Conservation (phyloP, 2,113 vertebrate species). For the Leptobrachium leishanense region DNA sequence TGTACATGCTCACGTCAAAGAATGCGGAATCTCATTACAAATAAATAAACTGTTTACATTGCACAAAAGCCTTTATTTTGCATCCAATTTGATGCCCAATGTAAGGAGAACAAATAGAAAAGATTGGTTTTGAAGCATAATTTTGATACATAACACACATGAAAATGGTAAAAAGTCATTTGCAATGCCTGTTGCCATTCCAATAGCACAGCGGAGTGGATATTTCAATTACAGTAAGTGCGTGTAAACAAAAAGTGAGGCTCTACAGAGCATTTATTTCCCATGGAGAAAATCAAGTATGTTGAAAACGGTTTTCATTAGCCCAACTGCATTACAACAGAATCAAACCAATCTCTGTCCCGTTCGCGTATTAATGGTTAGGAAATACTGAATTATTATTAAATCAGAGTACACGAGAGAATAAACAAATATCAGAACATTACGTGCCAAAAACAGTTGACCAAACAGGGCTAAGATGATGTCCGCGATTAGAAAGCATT, state of each 20-base stretch:
- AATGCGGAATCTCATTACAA: too few relatives aligned
- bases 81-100: too few relatives aligned
- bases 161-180: neutral
- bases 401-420: slow-evolving; percentile 1
- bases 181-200: neutral
- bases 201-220: neutral
- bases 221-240: neutral
- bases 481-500: neutral
- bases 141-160: too few relatives aligned
- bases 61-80: too few relatives aligned
- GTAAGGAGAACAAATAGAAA: too few relatives aligned
- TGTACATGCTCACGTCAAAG: too few relatives aligned
- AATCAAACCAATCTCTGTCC: slow-evolving; percentile 5
- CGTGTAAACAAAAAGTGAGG: neutral
- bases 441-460: neutral
- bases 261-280: neutral
- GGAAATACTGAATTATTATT: neutral
- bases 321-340: neutral
- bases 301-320: neutral
- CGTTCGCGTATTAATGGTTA: slow-evolving; percentile 8
- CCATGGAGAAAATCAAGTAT: slow-evolving; percentile 8
- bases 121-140: too few relatives aligned
- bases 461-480: slow-evolving; percentile 7
- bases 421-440: slow-evolving; percentile 28
- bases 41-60: too few relatives aligned